Percentiles rank a stretch among this genome's conserved stretches.
Conservation (phyloP, 2,888 invertebrate genomes). For the Ethmia dodecea region DNA sequence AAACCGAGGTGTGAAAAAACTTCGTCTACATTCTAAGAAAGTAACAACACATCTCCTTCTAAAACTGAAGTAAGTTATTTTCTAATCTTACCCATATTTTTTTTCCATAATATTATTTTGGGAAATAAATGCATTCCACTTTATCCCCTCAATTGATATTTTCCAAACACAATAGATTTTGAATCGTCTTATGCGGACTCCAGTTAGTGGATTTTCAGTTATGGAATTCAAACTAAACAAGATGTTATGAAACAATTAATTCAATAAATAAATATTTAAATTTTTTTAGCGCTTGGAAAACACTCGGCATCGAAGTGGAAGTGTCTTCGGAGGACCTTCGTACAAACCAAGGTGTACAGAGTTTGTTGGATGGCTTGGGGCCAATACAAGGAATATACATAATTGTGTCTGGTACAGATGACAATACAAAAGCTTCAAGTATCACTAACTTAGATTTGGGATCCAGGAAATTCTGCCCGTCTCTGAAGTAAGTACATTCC, state of each 20-base stretch:
- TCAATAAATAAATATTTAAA: too few relatives aligned
- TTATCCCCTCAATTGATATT: background rate
- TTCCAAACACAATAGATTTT: too few relatives aligned
- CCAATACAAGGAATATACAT: constrained; percentile 19
- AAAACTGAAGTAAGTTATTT: constrained; percentile 32
- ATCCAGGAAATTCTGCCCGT: constrained; percentile 18
- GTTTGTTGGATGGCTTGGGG: constrained; percentile 11
- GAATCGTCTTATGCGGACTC: too few relatives aligned
- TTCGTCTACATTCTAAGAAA: constrained; percentile 24
- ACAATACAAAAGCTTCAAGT: constrained; percentile 3
- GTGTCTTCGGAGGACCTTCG: constrained; percentile 13
- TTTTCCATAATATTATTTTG: background rate
- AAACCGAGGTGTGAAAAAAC: constrained; percentile 34
- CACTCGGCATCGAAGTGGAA: constrained; percentile 13
- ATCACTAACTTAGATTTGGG: constrained; percentile 18
- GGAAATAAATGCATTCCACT: too few relatives aligned
- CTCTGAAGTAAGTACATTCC: constrained; percentile 17
- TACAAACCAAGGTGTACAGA: constrained; percentile 1
- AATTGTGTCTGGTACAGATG: constrained; percentile 7
- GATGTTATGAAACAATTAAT: too few relatives aligned
- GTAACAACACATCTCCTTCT: constrained; percentile 17
- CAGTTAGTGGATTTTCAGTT: too few relatives aligned
- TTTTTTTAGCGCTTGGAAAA: too few relatives aligned
- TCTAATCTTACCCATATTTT: background rate
- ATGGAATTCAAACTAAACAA: too few relatives aligned